Base-by-base conservation (phyloP, 2,113 vertebrate genomes). In the Paedocypris sp. region DNA sequence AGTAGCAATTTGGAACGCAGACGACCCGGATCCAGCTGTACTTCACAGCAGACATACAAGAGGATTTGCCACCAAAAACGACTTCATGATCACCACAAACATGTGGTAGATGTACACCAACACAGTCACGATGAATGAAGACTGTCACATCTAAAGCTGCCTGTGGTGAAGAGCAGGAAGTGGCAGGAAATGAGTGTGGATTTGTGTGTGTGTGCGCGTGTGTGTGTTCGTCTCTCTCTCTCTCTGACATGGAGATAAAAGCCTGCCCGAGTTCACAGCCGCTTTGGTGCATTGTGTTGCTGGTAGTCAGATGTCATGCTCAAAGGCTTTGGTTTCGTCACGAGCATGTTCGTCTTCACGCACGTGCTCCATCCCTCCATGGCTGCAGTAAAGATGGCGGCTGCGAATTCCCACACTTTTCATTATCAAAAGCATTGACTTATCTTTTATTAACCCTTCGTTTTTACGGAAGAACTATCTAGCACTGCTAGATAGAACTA, bases 281-380 rank as follows among this genome's bases (percentile, higher is more conserved):
- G 32, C 28, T 58, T 31, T 64, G 60, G 54, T 10, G 53, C 54
- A 59, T 25, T 51, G 35, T 11, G 26, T 58, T 60, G 31, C 45
- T 62, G 66, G 58, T 51, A 58, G 18, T 16, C 12, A 32, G 53
- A 48, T 64, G 63, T 67, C 60, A 67, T 47, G 50, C 60, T 50
- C 60, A 54, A 64, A 46, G n/a, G n/a, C n/a, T n/a, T n/a, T n/a
- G n/a, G n/a, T n/a, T n/a, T n/a, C n/a, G n/a, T n/a, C n/a, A n/a
- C n/a, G n/a, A n/a, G n/a, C n/a, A n/a, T n/a, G n/a, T n/a, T n/a
- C n/a, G n/a, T n/a, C n/a, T n/a, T n/a, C n/a, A n/a, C n/a, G n/a
- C n/a, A n/a, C n/a, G n/a, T n/a, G n/a, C n/a, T n/a, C n/a, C n/a
- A n/a, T n/a, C n/a, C n/a, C n/a, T n/a, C n/a, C n/a, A n/a, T n/a